Evolutionary conservation across 2,888 invertebrate species (phyloP).

Genomic region (Meandrusa payeni): DNA sequence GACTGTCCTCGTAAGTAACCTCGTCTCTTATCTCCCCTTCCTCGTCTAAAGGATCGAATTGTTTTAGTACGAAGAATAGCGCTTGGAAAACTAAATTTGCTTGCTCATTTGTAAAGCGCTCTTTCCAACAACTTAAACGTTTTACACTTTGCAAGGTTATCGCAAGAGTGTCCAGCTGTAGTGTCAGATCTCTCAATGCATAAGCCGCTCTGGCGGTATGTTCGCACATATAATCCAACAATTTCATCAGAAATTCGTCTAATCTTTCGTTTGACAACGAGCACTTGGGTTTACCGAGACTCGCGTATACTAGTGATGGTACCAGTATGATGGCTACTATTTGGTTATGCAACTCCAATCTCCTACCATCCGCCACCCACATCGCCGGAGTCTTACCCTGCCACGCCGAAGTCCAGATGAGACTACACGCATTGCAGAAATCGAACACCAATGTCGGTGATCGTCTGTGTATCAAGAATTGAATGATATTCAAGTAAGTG

Average conservation of each 20-base stretch:
- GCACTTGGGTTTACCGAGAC: constrained; percentile 33
- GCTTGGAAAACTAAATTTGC: constrained; percentile 84
- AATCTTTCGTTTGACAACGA: constrained; percentile 69
- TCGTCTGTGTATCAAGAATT: constrained; percentile 48
- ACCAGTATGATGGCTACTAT: constrained; percentile 82
- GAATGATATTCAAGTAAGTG: constrained; percentile 55
- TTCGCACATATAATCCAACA: constrained; percentile 83
- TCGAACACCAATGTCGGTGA: constrained; percentile 49
- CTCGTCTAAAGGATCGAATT: constrained; percentile 61
- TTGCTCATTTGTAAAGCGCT: constrained; percentile 80
- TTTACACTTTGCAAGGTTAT: constrained; percentile 77
- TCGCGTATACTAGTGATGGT: constrained; percentile 77
- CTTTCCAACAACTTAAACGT: constrained; percentile 78
- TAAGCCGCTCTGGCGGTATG: constrained; percentile 83
- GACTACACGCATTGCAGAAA: constrained; percentile 54
- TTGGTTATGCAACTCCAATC: constrained; percentile 78
- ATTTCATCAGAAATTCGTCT: constrained; percentile 80
- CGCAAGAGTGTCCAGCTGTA: constrained; percentile 62
- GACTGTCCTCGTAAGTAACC: constrained; percentile 45
- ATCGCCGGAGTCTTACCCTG: constrained; percentile 38
- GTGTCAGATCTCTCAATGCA: constrained; percentile 76
- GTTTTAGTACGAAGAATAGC: constrained; percentile 81
- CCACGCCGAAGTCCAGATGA: constrained; percentile 51
- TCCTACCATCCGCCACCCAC: constrained; percentile 38
- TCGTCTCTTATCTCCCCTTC: constrained; percentile 39